These are phyloP conservation scores for Phalera bucephala DNA, from an alignment of 2,888 invertebrate species.

Conservation along the genomic window DNA sequence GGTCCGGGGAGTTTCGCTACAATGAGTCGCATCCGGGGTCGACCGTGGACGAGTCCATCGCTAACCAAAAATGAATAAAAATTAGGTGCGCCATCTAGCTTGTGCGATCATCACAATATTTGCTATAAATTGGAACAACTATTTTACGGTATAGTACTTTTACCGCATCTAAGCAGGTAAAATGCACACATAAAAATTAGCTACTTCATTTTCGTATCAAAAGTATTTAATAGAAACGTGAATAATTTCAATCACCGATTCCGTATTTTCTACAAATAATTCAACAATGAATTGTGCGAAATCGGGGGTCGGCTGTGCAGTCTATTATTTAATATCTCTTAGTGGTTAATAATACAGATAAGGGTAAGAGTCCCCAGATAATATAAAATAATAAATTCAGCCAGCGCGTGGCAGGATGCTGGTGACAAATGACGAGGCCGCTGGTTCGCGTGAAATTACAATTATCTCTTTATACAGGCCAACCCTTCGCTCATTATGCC, in stretches of 20 bases:
- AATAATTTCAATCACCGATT: background rate
- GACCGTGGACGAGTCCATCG: slow-evolving; percentile 44
- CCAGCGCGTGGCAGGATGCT: slow-evolving; percentile 79
- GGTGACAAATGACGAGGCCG: slow-evolving; percentile 76
- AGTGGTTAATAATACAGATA: slow-evolving; percentile 60
- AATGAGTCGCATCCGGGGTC: slow-evolving; percentile 78
- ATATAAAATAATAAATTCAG: slow-evolving; percentile 75
- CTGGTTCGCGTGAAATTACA: slow-evolving; percentile 73
- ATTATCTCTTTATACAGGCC: slow-evolving; percentile 67
- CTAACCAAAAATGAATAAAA: slow-evolving; percentile 42
- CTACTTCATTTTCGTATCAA: no score
- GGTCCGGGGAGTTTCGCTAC: slow-evolving; percentile 80
- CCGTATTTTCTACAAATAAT: background rate
- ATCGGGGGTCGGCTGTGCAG: slow-evolving; percentile 19
- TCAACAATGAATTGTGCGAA: slow-evolving; percentile 26
- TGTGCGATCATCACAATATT: slow-evolving; percentile 23
- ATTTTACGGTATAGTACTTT: no score
- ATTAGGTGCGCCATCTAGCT: slow-evolving; percentile 34
- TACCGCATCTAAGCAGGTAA: no score
- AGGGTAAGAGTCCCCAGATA: slow-evolving; percentile 66
- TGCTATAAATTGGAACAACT: no score
- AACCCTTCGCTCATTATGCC: slow-evolving; percentile 76
- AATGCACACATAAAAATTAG: no score
- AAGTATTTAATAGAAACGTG: no score
- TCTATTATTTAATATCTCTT: slow-evolving; percentile 61